These are phyloP conservation scores for Hypomecis punctinalis DNA, from an alignment of 2,888 invertebrate genomes.

Conservation along the genomic window DNA sequence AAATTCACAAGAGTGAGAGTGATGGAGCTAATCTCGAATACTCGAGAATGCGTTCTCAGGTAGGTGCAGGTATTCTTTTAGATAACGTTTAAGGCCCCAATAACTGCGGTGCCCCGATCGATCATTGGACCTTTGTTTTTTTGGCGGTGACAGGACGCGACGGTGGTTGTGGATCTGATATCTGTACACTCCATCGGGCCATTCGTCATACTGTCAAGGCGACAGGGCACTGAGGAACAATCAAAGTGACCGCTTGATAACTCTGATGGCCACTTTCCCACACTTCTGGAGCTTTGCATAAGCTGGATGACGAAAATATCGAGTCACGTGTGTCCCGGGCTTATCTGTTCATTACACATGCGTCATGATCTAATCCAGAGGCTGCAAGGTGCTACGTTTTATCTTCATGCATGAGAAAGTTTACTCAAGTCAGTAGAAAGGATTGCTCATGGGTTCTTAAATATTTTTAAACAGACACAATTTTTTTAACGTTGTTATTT, in stretches of 20 bases:
- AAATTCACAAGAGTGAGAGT: too few species aligned
- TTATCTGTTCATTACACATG: not conserved
- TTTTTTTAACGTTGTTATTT: too few species aligned
- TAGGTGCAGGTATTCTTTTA: conserved; percentile 60
- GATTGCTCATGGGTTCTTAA: too few species aligned
- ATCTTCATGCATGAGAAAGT: too few species aligned
- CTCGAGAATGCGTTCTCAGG: conserved; percentile 43
- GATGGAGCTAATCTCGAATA: too few species aligned
- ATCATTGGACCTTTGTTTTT: conserved; percentile 84
- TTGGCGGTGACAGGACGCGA: conserved; percentile 76
- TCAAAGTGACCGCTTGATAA: conserved; percentile 82
- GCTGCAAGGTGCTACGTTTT: not conserved
- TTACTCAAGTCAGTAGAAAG: too few species aligned
- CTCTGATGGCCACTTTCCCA: conserved; percentile 60
- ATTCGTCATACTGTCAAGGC: conserved; percentile 83
- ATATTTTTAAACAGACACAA: too few species aligned
- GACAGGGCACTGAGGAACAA: conserved; percentile 75
- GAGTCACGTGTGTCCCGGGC: not conserved
- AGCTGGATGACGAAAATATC: conserved; percentile 3
- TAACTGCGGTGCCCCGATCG: conserved; percentile 76
- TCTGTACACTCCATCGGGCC: conserved; percentile 75
- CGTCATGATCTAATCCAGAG: not conserved
- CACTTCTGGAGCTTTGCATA: conserved; percentile 26
- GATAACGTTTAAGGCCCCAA: conserved; percentile 79
- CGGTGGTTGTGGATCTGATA: conserved; percentile 47